Evolutionary conservation across 1,140 invertebrate species (phyloP), one percentile per base, ranked within the genome.

Genomic region (Campoletis sonorensis): DNA sequence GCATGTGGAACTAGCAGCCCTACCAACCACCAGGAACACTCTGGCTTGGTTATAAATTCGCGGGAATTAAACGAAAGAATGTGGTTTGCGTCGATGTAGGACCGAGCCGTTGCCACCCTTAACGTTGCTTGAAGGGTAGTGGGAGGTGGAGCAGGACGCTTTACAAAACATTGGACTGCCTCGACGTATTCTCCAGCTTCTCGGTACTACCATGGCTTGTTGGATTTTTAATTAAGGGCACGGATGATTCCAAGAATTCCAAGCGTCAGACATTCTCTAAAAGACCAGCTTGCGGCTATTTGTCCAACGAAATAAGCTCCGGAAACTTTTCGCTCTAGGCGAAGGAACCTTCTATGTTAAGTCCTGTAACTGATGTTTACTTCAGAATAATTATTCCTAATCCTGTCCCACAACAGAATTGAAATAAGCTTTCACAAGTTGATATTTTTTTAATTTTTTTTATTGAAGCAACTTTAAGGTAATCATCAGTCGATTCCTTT

Each of bases 201-300:
- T 51, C 49, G 49, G 23, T 27, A 13, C 86, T 27, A 13, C 86
- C 87, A 86, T 86, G 88, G 90, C 85, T 91, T 90, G 91, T 92
- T 92, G 91, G 90, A 91, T 91, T 92, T 92, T 92, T 92, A 92
- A 92, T 92, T 92, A 92, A 92, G 91, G 91, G 86, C 88, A 86
- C 89, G 86, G 67, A 90, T 90, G 91, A 90, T 89, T 92, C 89
- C 87, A 90, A 92, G 90, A 91, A 92, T 92, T 90, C 89, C 87
- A 82, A 86, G 90, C 87, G 91, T 90, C 87, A 88, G 67, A 81
- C 83, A 75, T 77, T 73, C 40, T 61, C 68, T 23, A 18, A 54
- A 54, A 23, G 72, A 71, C 78, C 79, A 78, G 73, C 79, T 79
- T 83, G 82, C 33, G 72, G 82, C 58, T 70, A 77, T 78, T 78